phyloP scores from a whole-genome alignment of 92 coral and sea anemone species.

The Umimayanthus kanabou region DNA sequence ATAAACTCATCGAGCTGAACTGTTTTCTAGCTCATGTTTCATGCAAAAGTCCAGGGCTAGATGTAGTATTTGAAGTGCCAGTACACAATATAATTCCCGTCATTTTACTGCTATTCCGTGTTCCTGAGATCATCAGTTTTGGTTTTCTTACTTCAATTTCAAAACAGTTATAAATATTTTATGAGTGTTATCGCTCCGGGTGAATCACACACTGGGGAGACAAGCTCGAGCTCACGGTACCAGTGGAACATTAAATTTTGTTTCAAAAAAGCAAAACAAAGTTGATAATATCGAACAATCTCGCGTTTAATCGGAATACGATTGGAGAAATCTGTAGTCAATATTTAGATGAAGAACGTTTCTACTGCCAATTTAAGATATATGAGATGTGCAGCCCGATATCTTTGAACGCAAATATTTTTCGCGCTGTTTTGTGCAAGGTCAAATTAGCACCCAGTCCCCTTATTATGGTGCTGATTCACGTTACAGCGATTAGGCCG shows the following conservation, averaged over 20 bases:
- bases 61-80: neutral
- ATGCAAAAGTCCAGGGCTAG: neutral
- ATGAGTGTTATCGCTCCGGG: slow-evolving; percentile 23
- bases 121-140: slow-evolving; percentile 31
- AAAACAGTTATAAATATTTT: slow-evolving; percentile 30
- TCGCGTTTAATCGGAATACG: neutral
- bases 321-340: neutral
- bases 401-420: no score
- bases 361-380: neutral
- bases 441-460: no score
- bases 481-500: no score
- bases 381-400: no score
- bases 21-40: neutral
- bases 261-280: neutral
- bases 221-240: slow-evolving; percentile 25
- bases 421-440: no score
- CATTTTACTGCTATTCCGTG: slow-evolving; percentile 13
- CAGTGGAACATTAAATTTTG: slow-evolving; percentile 3
- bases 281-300: neutral
- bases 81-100: neutral
- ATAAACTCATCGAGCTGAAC: neutral
- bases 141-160: neutral
- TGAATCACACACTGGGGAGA: neutral
- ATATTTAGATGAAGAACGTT: neutral
- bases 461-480: no score